Evolutionary conservation across 1,140 invertebrate genomes (phyloP).

Genomic region (Lepidurus arcticus): DNA sequence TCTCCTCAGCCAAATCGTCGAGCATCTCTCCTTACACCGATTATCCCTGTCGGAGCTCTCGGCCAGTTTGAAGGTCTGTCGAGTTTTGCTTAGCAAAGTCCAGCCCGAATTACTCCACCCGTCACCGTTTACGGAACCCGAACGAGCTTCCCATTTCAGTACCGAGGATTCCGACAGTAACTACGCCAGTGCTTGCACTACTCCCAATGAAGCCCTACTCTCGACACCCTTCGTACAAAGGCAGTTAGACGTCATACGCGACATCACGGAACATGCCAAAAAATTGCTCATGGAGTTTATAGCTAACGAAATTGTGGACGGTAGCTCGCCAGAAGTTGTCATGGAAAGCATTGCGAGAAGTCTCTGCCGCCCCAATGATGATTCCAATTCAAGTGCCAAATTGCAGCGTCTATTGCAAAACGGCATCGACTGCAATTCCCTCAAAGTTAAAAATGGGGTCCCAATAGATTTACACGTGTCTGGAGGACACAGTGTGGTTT

Average conservation of each 20-base stretch:
- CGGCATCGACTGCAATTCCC: not conserved
- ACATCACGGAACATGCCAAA: not conserved
- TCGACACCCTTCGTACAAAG: constrained; percentile 25
- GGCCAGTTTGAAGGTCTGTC: constrained; percentile 37
- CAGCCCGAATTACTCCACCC: constrained; percentile 32
- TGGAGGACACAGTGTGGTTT: not conserved
- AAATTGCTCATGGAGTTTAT: not conserved
- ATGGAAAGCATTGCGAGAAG: not conserved
- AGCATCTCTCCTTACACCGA: constrained; percentile 35
- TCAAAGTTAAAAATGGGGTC: not conserved
- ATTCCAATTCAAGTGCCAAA: not conserved
- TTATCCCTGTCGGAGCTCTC: constrained; percentile 35
- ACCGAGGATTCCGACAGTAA: constrained; percentile 24
- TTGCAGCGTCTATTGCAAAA: not conserved
- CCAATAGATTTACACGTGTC: not conserved
- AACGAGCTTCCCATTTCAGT: not conserved
- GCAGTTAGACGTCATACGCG: constrained; percentile 17
- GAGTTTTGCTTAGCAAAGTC: constrained; percentile 37
- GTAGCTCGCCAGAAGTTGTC: not conserved
- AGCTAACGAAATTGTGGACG: not conserved
- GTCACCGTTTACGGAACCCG: not conserved
- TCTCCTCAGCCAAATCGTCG: constrained; percentile 60
- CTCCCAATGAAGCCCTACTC: constrained; percentile 26
- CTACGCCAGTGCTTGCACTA: constrained; percentile 25
- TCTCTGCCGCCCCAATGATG: not conserved